phyloP scores from a whole-genome alignment of 2,113 vertebrate genomes.

The Stigmatopora argus region DNA sequence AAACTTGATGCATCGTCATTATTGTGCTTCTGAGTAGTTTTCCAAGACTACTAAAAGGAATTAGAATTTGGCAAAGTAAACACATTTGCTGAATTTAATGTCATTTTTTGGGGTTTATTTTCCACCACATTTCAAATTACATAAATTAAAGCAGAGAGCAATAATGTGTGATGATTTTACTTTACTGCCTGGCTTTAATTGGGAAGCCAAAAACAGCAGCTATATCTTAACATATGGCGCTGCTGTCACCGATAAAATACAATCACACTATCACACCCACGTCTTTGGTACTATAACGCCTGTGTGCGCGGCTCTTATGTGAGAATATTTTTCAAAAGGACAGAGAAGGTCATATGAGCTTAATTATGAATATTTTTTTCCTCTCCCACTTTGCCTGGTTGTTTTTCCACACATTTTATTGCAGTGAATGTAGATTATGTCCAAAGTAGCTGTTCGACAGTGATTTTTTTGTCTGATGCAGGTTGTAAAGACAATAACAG shows the following conservation, averaged over 20 bases:
- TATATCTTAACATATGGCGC: conserved; percentile 57
- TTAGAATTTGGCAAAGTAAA: too few species aligned
- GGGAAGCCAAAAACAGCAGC: conserved; percentile 16
- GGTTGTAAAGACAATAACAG: not conserved
- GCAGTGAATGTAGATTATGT: not conserved
- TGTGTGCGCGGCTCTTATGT: not conserved
- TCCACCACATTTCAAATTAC: conserved; percentile 1
- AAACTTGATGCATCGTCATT: too few species aligned
- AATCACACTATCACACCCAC: conserved; percentile 60
- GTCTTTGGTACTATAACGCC: conserved; percentile 25
- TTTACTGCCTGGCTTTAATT: conserved; percentile 26
- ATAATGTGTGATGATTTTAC: conserved; percentile 20
- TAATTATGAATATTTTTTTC: not conserved
- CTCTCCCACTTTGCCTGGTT: not conserved
- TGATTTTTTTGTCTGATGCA: too few species aligned
- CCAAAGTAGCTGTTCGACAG: too few species aligned
- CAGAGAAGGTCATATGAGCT: conserved; percentile 28
- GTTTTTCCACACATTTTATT: not conserved
- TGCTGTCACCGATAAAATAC: conserved; percentile 55
- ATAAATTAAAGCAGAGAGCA: conserved; percentile 2
- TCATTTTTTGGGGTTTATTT: not conserved
- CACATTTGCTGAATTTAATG: too few species aligned
- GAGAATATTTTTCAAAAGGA: conserved; percentile 19
- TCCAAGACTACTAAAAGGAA: too few species aligned
- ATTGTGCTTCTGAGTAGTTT: too few species aligned